Conservation (phyloP, 2,888 invertebrate genomes). For the Theristus sp. region DNA sequence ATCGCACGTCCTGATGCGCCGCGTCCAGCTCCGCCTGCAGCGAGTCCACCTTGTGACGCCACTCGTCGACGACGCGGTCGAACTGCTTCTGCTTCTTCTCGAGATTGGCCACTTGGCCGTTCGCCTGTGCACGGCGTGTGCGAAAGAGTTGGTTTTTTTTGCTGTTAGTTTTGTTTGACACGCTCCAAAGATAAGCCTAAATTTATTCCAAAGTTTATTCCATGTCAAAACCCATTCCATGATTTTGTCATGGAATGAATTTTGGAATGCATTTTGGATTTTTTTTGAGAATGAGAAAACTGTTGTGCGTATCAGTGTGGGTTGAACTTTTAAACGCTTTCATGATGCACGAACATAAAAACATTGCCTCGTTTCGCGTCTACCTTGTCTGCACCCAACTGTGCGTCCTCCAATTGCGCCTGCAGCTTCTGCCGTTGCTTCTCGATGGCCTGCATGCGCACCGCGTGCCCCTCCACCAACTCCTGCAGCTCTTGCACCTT, state of each 20-base stretch:
- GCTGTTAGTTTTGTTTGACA: no score
- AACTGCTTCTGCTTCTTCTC: neutral
- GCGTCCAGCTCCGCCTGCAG: constrained; percentile 90
- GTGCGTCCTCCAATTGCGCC: constrained; percentile 76
- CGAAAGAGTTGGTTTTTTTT: no score
- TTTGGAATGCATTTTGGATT: no score
- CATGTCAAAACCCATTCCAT: no score
- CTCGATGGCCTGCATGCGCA: constrained; percentile 86
- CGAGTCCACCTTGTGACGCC: constrained; percentile 96
- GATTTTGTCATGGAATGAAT: no score
- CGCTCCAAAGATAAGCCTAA: no score
- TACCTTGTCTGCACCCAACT: neutral
- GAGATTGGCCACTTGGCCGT: neutral
- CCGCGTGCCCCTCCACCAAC: constrained; percentile 69
- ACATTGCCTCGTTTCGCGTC: neutral
- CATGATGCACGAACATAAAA: no score
- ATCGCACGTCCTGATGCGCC: constrained; percentile 97
- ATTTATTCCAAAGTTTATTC: no score
- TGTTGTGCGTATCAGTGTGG: no score
- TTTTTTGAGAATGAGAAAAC: no score
- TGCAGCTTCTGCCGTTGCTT: constrained; percentile 83
- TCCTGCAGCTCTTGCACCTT: constrained; percentile 69
- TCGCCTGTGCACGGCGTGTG: neutral
- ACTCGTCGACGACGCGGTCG: constrained; percentile 49
- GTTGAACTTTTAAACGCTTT: no score